These are phyloP conservation scores for Hipparchia sbordonii DNA, from an alignment of 2,888 invertebrate species.

Conservation along the genomic window DNA sequence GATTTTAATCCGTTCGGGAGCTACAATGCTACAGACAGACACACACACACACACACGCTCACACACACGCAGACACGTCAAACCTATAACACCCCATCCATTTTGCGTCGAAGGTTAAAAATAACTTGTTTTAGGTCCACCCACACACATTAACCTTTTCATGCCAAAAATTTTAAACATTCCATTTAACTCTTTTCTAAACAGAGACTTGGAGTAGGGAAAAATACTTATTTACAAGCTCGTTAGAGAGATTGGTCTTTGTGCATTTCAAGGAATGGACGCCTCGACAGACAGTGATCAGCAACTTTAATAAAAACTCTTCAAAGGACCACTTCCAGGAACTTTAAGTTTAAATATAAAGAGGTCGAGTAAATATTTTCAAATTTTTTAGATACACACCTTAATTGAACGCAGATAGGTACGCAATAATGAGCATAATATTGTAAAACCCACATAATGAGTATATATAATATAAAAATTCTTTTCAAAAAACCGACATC, in stretches of 20 bases:
- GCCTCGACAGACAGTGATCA: neutral
- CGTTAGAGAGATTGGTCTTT: neutral
- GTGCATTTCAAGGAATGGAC: conserved; percentile 2
- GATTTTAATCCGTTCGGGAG: too few relatives aligned
- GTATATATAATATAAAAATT: too few relatives aligned
- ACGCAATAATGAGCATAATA: too few relatives aligned
- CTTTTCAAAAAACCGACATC: too few relatives aligned
- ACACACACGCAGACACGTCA: too few relatives aligned
- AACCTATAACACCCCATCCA: too few relatives aligned
- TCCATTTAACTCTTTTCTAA: neutral
- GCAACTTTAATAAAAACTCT: conserved; percentile 7
- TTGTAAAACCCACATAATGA: too few relatives aligned
- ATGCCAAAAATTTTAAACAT: neutral
- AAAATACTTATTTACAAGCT: neutral
- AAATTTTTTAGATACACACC: neutral
- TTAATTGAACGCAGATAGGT: neutral
- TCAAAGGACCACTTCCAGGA: conserved; percentile 8
- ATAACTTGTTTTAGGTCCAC: too few relatives aligned
- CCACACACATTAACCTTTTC: too few relatives aligned
- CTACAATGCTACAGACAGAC: too few relatives aligned
- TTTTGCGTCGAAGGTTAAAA: too few relatives aligned
- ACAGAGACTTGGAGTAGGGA: neutral
- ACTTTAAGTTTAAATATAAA: conserved; percentile 3
- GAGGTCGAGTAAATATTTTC: neutral
- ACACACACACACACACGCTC: too few relatives aligned